Conservation (phyloP, 2,797 vertebrate species). For the Phrynocephalus guinanensis region DNA sequence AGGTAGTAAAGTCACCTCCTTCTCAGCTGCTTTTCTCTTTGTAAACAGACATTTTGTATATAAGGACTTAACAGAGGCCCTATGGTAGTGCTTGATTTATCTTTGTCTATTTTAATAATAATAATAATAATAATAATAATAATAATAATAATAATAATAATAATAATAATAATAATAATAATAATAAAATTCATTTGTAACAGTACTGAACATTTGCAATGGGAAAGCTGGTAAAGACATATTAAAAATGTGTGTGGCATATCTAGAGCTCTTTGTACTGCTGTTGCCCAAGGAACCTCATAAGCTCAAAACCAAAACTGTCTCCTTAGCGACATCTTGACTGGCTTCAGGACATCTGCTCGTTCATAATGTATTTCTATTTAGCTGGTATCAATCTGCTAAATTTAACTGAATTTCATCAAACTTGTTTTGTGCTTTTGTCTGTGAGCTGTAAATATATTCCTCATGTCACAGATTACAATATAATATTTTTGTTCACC, state of each 20-base stretch:
- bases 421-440: slow-evolving; percentile 13
- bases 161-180: too few relatives aligned
- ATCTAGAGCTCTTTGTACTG: not conserved
- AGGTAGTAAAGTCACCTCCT: not conserved
- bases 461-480: not conserved
- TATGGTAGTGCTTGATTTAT: too few relatives aligned
- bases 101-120: not conserved
- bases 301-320: not conserved
- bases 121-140: too few relatives aligned
- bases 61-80: not conserved
- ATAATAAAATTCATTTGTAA: not conserved
- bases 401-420: slow-evolving; percentile 1
- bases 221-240: not conserved
- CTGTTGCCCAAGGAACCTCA: not conserved
- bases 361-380: not conserved
- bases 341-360: not conserved
- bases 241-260: not conserved
- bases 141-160: too few relatives aligned
- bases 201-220: not conserved
- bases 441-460: not conserved
- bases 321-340: not conserved
- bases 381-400: not conserved
- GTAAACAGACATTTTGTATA: not conserved
- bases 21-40: not conserved
- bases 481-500: not conserved